phyloP scores from a whole-genome alignment of 2,113 vertebrate genomes.

The Semnopithecus entellus region DNA sequence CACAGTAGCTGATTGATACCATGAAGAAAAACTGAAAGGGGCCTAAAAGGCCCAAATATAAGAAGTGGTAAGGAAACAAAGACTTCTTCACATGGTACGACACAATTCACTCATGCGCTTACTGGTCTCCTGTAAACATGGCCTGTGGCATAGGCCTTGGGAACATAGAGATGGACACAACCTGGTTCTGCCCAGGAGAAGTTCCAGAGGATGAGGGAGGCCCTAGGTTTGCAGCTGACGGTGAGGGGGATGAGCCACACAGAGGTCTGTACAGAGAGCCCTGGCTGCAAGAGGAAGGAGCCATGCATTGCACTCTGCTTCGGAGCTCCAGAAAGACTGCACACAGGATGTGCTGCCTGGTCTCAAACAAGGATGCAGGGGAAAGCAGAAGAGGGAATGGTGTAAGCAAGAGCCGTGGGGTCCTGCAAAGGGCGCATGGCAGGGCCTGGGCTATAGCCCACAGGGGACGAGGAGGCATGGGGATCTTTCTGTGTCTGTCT shows the following conservation, averaged over 20 bases:
- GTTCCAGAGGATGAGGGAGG: rapidly evolving
- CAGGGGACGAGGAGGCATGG: not conserved
- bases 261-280: not conserved
- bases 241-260: not conserved
- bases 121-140: not conserved
- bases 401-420: not conserved
- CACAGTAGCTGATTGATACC: not conserved
- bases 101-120: not conserved
- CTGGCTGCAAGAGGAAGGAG: not conserved
- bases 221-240: not conserved
- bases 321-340: not conserved
- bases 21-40: not conserved
- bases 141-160: not conserved
- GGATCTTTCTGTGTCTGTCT: not conserved
- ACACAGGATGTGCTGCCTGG: not conserved
- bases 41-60: not conserved
- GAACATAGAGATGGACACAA: not conserved
- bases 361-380: not conserved
- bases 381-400: not conserved
- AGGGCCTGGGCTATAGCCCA: not conserved
- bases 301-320: rapidly evolving
- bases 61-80: not conserved
- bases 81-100: not conserved
- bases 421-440: not conserved
- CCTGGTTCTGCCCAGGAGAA: not conserved